Evolutionary conservation across 2,888 invertebrate species (phyloP).

Genomic region (Ectobius pallidus): DNA sequence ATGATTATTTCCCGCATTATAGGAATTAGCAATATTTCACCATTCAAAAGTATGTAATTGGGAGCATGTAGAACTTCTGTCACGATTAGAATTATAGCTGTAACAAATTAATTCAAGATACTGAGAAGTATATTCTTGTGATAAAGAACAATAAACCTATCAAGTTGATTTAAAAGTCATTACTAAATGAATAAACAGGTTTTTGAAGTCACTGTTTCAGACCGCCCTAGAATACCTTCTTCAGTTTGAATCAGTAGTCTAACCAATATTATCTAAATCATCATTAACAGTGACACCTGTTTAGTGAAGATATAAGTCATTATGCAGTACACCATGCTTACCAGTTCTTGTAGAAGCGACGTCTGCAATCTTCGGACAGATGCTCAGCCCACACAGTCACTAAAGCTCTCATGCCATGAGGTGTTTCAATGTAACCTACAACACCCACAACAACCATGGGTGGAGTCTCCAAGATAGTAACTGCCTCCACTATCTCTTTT

Average conservation of each 20-base stretch:
- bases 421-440: slow-evolving; percentile 99
- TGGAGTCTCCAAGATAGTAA: slow-evolving; percentile 97
- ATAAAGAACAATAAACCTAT: too few relatives aligned
- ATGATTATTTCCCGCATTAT: too few relatives aligned
- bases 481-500: slow-evolving; percentile 99
- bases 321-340: slow-evolving; percentile 55
- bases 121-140: too few relatives aligned
- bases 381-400: slow-evolving; percentile 99
- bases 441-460: slow-evolving; percentile 98
- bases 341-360: slow-evolving; percentile 99
- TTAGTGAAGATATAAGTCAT: neutral
- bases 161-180: too few relatives aligned
- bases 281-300: slow-evolving; percentile 13
- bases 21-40: too few relatives aligned
- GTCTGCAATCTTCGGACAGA: slow-evolving; percentile 96
- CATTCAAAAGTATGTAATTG: too few relatives aligned
- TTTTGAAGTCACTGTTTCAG: slow-evolving; percentile 18
- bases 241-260: slow-evolving; percentile 18
- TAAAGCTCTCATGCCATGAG: slow-evolving; percentile 92
- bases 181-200: neutral
- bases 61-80: too few relatives aligned
- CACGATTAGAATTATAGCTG: too few relatives aligned
- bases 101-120: too few relatives aligned
- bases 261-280: slow-evolving; percentile 25
- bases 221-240: slow-evolving; percentile 32